Evolutionary conservation across 2,797 vertebrate genomes (phyloP).

Genomic region (Phalanger gymnotis): DNA sequence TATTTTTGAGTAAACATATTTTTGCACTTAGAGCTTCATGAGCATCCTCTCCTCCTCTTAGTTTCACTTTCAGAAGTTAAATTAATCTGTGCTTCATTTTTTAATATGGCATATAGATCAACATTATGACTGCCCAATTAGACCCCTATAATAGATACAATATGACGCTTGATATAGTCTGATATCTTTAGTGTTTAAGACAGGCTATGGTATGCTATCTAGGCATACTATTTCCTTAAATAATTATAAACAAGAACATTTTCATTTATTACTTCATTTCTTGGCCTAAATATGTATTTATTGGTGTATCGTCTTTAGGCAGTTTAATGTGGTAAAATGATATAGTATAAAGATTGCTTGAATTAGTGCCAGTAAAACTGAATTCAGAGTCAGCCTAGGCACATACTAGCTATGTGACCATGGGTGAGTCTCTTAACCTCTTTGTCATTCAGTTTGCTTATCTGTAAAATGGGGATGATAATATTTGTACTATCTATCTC

Average conservation of each 20-base stretch:
- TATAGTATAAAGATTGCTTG: background rate
- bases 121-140: background rate
- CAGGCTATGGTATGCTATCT: background rate
- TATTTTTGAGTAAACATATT: background rate
- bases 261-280: slow-evolving; percentile 2
- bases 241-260: background rate
- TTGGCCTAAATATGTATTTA: background rate
- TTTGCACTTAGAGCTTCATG: background rate
- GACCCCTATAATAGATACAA: background rate
- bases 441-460: background rate
- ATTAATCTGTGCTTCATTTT: slow-evolving; percentile 40
- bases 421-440: background rate
- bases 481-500: background rate
- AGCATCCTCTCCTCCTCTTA: background rate
- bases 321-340: background rate
- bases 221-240: slow-evolving; percentile 13
- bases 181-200: slow-evolving; percentile 2
- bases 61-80: slow-evolving; percentile 57
- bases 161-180: background rate
- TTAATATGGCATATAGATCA: background rate
- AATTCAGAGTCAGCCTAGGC: background rate
- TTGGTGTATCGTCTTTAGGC: background rate
- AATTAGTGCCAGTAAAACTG: background rate
- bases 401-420: background rate
- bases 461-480: background rate